Conservation (phyloP, 2,797 vertebrate species). For the Macropus fuliginosus region DNA sequence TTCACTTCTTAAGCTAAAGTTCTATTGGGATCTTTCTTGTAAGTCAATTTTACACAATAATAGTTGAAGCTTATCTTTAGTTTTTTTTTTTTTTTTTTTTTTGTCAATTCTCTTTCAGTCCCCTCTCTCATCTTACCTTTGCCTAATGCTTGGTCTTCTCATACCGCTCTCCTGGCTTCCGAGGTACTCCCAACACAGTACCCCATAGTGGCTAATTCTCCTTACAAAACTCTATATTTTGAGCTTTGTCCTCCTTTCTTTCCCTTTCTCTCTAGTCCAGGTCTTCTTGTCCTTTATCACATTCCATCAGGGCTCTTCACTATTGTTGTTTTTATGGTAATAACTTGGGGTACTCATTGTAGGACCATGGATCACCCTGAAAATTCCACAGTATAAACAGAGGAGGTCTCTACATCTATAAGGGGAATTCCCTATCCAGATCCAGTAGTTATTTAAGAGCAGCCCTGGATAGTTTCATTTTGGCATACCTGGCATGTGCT, state of each 20-base stretch:
- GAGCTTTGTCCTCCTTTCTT: background rate
- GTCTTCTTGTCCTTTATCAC: background rate
- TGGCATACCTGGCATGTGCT: background rate
- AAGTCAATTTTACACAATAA: background rate
- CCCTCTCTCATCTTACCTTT: background rate
- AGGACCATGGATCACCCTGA: background rate
- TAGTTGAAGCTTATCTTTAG: background rate
- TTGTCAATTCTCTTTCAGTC: background rate
- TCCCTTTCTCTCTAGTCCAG: background rate
- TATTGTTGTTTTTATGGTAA: background rate
- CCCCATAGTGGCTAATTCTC: background rate
- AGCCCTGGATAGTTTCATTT: background rate
- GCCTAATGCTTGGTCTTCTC: background rate
- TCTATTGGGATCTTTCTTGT: background rate
- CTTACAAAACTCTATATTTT: background rate
- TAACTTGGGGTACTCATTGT: background rate
- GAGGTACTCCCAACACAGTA: background rate
- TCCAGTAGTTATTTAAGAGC: accelerated
- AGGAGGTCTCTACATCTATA: background rate
- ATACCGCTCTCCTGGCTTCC: background rate
- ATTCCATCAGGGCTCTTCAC: background rate
- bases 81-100: background rate
- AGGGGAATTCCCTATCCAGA: too few relatives aligned
- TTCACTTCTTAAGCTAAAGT: background rate
- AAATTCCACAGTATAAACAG: accelerated